Percentiles rank a stretch among this genome's conserved stretches.
Conservation (phyloP, 2,113 vertebrate genomes). For the Istiophorus platypterus region DNA sequence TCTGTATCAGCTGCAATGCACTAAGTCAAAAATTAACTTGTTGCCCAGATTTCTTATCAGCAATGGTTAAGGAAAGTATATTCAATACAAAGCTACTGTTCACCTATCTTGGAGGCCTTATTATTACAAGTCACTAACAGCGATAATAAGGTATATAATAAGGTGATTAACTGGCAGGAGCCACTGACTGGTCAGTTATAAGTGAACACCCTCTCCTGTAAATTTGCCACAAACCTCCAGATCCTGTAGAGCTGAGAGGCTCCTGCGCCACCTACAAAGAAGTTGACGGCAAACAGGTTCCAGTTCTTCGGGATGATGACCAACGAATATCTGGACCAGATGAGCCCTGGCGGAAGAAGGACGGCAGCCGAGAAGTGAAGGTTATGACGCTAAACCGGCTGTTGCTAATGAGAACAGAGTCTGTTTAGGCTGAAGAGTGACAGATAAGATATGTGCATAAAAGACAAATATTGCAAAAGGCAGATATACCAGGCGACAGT, state of each 20-base stretch:
- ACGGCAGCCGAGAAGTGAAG: neutral
- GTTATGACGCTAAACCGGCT: slow-evolving; percentile 20
- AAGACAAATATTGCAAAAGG: slow-evolving; percentile 47
- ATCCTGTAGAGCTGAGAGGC: slow-evolving; percentile 93
- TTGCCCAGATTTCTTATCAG: slow-evolving; percentile 6
- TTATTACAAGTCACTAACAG: neutral
- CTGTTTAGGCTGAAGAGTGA: slow-evolving; percentile 31
- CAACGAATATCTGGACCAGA: slow-evolving; percentile 99
- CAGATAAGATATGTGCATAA: slow-evolving; percentile 69
- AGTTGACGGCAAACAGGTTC: slow-evolving; percentile 97
- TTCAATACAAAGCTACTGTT: neutral
- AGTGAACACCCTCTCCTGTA: neutral
- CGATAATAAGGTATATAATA: neutral
- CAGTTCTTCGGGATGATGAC: slow-evolving; percentile 99
- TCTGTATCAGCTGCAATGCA: neutral
- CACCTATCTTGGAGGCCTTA: neutral
- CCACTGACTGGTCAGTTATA: neutral
- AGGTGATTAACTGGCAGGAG: neutral
- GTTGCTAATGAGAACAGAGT: slow-evolving; percentile 42
- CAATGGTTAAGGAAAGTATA: neutral
- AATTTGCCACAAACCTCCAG: slow-evolving; percentile 90
- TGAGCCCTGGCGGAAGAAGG: slow-evolving; percentile 86
- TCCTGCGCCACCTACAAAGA: slow-evolving; percentile 94
- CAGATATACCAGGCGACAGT: slow-evolving; percentile 40
- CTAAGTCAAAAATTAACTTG: slow-evolving; percentile 26